Conservation (phyloP, 2,113 vertebrate genomes). For the Trogon melanurus region DNA sequence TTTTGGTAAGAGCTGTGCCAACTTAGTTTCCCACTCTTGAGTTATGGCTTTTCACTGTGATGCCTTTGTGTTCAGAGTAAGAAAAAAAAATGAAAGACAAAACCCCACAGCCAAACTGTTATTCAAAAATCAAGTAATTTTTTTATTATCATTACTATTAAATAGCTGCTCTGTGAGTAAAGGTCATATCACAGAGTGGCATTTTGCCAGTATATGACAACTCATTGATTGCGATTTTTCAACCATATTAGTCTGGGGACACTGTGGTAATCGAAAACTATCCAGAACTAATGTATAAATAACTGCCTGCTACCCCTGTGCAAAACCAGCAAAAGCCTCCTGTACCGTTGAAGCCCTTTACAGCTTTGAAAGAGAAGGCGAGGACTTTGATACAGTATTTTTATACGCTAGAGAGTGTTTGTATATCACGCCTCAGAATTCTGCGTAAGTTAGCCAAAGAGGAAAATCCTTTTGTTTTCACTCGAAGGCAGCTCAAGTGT, state of each 20-base stretch:
- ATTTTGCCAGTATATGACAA: conserved; percentile 76
- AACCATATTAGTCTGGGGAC: conserved; percentile 77
- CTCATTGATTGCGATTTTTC: conserved; percentile 79
- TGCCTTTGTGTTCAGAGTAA: conserved; percentile 19
- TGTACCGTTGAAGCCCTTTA: conserved; percentile 6
- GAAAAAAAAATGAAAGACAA: neutral
- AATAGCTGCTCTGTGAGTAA: conserved; percentile 66
- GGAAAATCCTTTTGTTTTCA: conserved; percentile 59
- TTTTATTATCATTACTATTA: conserved; percentile 56
- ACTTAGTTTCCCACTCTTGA: neutral
- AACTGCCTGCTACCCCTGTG: conserved; percentile 68
- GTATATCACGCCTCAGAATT: neutral
- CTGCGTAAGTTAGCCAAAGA: neutral
- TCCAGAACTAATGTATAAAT: conserved; percentile 83
- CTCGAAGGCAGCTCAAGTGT: conserved; percentile 12
- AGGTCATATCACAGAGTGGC: conserved; percentile 76
- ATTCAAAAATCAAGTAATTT: conserved; percentile 63
- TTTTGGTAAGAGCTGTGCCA: neutral
- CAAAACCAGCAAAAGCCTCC: conserved; percentile 40
- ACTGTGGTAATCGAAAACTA: conserved; percentile 79
- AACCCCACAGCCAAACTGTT: neutral
- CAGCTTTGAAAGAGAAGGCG: neutral
- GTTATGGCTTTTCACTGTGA: neutral
- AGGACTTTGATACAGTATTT: neutral
- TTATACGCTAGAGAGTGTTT: neutral